A percentile compares a stretch with the other conserved stretches of the same genome.
Conservation (phyloP, 1,140 invertebrate genomes). For the Helicoverpa zea region DNA sequence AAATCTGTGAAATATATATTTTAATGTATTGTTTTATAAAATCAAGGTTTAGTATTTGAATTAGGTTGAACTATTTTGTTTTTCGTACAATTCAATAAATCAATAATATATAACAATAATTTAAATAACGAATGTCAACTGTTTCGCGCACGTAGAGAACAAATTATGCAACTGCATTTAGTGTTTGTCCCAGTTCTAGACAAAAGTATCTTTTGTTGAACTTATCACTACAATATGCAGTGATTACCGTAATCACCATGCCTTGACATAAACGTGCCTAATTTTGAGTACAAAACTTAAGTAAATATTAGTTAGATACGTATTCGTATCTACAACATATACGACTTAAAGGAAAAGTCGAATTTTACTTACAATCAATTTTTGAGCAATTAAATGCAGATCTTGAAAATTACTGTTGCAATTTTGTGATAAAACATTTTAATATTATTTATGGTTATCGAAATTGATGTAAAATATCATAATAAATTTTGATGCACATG, state of each 20-base stretch:
- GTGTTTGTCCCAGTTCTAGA: constrained; percentile 22
- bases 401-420: no score
- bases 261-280: constrained; percentile 38
- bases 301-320: no score
- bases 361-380: not conserved
- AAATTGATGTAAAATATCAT: no score
- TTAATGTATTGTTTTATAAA: no score
- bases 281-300: constrained; percentile 5
- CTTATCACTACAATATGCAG: constrained; percentile 25
- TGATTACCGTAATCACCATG: constrained; percentile 35
- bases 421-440: no score
- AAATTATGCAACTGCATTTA: constrained; percentile 14
- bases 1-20: no score
- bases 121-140: not conserved
- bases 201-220: constrained; percentile 34
- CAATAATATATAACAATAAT: not conserved
- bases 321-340: no score
- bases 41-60: no score
- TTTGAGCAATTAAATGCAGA: no score
- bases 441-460: no score
- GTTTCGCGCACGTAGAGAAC: not conserved
- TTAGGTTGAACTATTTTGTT: not conserved
- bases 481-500: no score
- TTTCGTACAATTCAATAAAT: not conserved
- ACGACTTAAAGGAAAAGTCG: not conserved